These are phyloP conservation scores for Sternotherus odoratus DNA, from an alignment of 2,797 vertebrate species.

Conservation along the genomic window DNA sequence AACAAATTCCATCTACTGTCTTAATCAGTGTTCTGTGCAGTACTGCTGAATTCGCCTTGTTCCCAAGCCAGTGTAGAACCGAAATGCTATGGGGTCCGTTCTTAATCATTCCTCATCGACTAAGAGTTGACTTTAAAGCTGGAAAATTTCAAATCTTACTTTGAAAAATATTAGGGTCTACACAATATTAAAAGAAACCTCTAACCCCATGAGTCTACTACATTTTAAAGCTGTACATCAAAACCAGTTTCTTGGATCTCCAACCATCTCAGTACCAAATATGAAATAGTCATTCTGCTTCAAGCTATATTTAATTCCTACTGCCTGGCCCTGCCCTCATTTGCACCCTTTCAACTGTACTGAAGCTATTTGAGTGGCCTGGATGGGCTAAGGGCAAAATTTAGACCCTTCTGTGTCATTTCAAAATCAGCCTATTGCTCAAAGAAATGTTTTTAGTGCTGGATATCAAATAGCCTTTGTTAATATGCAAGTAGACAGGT, in stretches of 20 bases:
- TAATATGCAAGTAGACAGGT: neutral
- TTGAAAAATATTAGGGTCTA: conserved; percentile 52
- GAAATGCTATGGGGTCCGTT: conserved; percentile 65
- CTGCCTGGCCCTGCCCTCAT: neutral
- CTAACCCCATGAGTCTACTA: neutral
- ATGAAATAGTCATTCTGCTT: neutral
- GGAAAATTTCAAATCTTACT: conserved; percentile 66
- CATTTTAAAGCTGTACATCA: neutral
- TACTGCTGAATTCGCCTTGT: conserved; percentile 10
- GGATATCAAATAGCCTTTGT: neutral
- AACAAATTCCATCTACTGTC: conserved; percentile 38
- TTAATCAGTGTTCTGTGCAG: conserved; percentile 54
- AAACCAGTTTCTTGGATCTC: neutral
- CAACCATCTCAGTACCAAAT: neutral
- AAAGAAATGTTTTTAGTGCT: neutral
- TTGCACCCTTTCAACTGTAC: neutral
- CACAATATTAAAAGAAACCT: conserved; percentile 34
- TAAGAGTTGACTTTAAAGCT: conserved; percentile 37
- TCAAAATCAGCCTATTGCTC: neutral
- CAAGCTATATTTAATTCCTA: neutral
- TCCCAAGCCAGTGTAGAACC: conserved; percentile 50
- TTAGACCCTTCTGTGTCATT: conserved; percentile 6
- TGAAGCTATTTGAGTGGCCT: neutral
- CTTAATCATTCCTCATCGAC: conserved; percentile 49
- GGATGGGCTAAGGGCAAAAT: neutral